phyloP scores from a whole-genome alignment of 2,113 vertebrate species.

The Mastomys natalensis region DNA sequence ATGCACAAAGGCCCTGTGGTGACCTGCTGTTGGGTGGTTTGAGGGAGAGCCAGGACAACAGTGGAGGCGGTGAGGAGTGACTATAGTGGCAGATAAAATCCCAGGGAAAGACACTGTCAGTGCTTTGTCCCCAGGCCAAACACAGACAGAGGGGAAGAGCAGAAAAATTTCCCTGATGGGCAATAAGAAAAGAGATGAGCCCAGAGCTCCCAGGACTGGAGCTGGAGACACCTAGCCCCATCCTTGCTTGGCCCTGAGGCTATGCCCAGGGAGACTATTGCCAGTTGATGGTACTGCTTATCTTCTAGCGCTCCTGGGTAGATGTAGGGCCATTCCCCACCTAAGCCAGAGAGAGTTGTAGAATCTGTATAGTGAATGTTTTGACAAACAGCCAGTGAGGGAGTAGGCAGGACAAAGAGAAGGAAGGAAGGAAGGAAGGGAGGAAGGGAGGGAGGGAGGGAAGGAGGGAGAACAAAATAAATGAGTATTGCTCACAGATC shows the following conservation, averaged over 20 bases:
- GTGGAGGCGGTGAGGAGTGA: not conserved
- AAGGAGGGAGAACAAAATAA: not conserved
- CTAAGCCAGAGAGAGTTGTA: not conserved
- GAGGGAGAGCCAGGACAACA: not conserved
- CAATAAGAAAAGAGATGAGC: not conserved
- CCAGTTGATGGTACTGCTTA: not conserved
- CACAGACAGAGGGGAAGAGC: not conserved
- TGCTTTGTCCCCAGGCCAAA: not conserved
- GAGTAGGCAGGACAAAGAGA: not conserved
- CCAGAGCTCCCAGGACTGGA: not conserved
- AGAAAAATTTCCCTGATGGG: not conserved
- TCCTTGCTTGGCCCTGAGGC: not conserved
- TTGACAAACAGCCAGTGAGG: not conserved
- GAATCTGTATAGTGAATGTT: not conserved
- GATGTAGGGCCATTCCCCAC: not conserved
- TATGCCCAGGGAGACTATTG: not conserved
- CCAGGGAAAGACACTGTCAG: not conserved
- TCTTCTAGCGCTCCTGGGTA: not conserved
- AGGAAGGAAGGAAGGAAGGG: not conserved
- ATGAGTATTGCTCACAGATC: not conserved
- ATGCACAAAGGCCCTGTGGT: slow-evolving; percentile 33
- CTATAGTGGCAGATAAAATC: not conserved
- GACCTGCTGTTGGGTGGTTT: not conserved
- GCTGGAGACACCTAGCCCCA: not conserved
- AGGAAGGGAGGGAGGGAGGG: too few relatives aligned